Percentiles rank a stretch among this genome's conserved stretches.
Conservation (phyloP, 2,797 vertebrate species). For the Novumbra hubbsi region DNA sequence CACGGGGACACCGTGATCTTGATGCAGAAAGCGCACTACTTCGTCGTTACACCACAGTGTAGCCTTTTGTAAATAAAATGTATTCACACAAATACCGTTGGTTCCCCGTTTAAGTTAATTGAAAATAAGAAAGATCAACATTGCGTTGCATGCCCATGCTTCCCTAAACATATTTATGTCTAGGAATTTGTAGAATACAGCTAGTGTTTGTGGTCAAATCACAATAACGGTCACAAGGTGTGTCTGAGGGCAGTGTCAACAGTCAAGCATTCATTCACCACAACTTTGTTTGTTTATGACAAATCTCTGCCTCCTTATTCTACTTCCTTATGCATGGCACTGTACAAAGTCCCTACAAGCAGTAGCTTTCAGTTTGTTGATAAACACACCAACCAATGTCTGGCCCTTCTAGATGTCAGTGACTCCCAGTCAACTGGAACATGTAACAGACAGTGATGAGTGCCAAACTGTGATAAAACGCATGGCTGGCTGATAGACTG, state of each 20-base stretch:
- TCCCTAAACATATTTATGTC: not conserved
- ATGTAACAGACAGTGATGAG: too few species aligned
- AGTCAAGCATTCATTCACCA: not conserved
- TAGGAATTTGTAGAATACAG: not conserved
- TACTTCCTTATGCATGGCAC: not conserved
- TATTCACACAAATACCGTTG: not conserved
- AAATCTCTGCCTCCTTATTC: not conserved
- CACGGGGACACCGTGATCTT: constrained; percentile 42
- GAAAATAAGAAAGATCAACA: not conserved
- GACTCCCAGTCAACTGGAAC: too few species aligned
- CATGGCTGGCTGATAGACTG: too few species aligned
- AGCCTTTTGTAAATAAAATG: not conserved
- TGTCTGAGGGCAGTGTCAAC: not conserved
- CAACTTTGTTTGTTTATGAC: not conserved
- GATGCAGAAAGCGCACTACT: not conserved
- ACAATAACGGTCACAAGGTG: not conserved
- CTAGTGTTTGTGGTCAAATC: not conserved
- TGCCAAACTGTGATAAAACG: too few species aligned
- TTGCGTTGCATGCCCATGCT: not conserved
- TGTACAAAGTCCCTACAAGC: not conserved
- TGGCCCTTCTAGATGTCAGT: too few species aligned
- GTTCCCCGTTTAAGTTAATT: not conserved
- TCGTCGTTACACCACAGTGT: not conserved
- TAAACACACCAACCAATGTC: not conserved
- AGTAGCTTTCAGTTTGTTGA: not conserved